Base-by-base conservation (phyloP, 1,140 invertebrate genomes). In the Lordiphosa collinella region DNA sequence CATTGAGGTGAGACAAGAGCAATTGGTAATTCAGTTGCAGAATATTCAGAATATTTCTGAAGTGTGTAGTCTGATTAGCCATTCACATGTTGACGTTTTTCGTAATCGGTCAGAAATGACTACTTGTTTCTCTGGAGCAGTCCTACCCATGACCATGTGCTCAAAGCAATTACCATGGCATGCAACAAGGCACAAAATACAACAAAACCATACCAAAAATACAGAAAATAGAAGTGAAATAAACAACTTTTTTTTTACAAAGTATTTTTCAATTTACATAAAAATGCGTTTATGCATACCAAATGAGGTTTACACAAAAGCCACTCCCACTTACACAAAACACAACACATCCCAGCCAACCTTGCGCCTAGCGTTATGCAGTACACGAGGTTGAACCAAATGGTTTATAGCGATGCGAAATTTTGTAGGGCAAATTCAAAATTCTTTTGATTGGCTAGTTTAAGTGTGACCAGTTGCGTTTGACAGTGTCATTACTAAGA, bases 181-280 rank as follows among this genome's bases (percentile, higher is more conserved):
- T 62, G 49, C 41, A 54, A 53, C 40, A 52, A 61, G 47, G 47
- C 47, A 32, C 47, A 18, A 38, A 35, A 7, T 11, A 11, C 16
- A 13, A 22, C 7, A 9, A 46, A 40, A 46, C 18, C 6, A 41
- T 34, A 48, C 25, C 32, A 46, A 31, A 54, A 38, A 18, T 25
- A 34, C 9, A 13, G 22, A 35, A 59, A 31, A 52, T 43, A 11
- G 47, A 41, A 48, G 11, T 11, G 40, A 50, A 44, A 36, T 16
- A 32, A 31, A 31, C 10, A 18, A 52, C n/a, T 35, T 16, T 13
- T 44, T 64, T 74, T 80, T 70, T 43, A 53, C 62, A 37, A 69
- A 80, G 82, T 82, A 76, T 82, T 75, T 80, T 82, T 80, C 76
- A 76, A 80, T 80, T 80, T 80, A 71, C 75, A 80, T 80, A 82